Conservation (phyloP, 2,797 vertebrate genomes). For the Sebastes taczanowskii region DNA sequence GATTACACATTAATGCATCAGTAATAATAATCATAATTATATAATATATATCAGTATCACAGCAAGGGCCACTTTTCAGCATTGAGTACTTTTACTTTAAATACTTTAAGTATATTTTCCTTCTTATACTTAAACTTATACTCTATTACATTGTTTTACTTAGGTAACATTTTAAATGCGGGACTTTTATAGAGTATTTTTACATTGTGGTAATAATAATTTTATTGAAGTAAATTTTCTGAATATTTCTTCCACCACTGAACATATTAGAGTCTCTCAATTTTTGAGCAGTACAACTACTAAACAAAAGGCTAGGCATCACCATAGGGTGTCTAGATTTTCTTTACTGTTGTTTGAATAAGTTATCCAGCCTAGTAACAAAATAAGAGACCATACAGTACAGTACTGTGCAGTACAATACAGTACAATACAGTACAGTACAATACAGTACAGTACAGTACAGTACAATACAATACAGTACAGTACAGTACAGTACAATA, state of each 20-base stretch:
- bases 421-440: too few relatives aligned
- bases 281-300: neutral
- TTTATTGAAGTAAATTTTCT: neutral
- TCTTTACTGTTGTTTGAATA: neutral
- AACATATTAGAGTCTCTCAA: neutral
- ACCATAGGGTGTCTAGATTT: neutral
- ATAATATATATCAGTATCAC: neutral
- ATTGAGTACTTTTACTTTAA: neutral
- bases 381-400: too few relatives aligned
- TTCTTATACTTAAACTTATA: too few relatives aligned
- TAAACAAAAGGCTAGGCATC: neutral
- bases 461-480: accelerated
- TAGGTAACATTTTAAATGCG: neutral
- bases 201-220: neutral
- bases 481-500: neutral
- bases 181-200: neutral
- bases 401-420: neutral
- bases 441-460: accelerated
- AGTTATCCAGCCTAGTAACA: neutral
- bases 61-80: neutral
- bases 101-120: neutral
- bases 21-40: neutral
- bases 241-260: neutral
- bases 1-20: neutral
- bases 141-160: neutral